phyloP scores from a whole-genome alignment of 2,888 invertebrate species.

The Melieria picta region DNA sequence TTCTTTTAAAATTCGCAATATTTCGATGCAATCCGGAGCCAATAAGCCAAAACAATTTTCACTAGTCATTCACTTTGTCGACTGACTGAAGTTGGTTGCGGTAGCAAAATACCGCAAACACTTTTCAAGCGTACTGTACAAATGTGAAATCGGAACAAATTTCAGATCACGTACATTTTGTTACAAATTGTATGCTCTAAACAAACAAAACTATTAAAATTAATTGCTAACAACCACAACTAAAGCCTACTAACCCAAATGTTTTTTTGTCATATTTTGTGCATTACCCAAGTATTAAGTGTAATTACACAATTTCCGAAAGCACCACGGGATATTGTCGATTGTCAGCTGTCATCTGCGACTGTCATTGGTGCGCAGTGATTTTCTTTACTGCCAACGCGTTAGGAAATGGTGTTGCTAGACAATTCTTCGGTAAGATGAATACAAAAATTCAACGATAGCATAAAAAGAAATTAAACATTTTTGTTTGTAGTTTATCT shows the following conservation, averaged over 20 bases:
- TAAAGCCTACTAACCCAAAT: too few relatives aligned
- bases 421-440: slow-evolving; percentile 64
- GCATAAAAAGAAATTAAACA: slow-evolving; percentile 3
- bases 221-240: too few relatives aligned
- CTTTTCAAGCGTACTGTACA: slow-evolving; percentile 13
- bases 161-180: neutral
- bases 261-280: too few relatives aligned
- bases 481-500: slow-evolving; percentile 55
- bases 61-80: slow-evolving; percentile 35
- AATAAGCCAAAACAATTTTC: slow-evolving; percentile 32
- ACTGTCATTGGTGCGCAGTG: neutral
- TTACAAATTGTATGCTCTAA: neutral
- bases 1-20: slow-evolving; percentile 20
- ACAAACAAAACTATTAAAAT: neutral
- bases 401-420: slow-evolving; percentile 62
- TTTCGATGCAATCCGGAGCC: slow-evolving; percentile 23
- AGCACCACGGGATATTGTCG: slow-evolving; percentile 1
- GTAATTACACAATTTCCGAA: slow-evolving; percentile 9
- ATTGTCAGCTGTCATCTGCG: neutral
- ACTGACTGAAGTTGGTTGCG: slow-evolving; percentile 33
- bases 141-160: neutral
- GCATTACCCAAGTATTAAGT: too few relatives aligned
- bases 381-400: slow-evolving; percentile 42
- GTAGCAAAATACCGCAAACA: neutral
- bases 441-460: slow-evolving; percentile 22